Conservation (phyloP, 2,888 invertebrate genomes). For the Macrophya alboannulata region DNA sequence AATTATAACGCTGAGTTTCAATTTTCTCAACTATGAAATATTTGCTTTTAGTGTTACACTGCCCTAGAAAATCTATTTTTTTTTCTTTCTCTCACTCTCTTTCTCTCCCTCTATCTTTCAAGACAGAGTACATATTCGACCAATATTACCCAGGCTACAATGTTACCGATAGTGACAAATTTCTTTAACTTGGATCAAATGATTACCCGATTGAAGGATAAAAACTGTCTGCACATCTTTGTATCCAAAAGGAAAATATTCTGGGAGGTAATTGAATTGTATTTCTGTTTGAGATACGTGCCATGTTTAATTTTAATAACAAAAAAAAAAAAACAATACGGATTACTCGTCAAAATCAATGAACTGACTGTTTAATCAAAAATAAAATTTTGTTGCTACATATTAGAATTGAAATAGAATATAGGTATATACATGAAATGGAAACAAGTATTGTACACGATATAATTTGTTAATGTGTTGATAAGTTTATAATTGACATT, state of each 20-base stretch:
- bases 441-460: constrained; percentile 40
- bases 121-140: constrained; percentile 10
- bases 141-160: not conserved
- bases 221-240: not conserved
- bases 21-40: not conserved
- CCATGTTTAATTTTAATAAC: constrained; percentile 36
- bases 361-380: constrained; percentile 60
- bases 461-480: constrained; percentile 16
- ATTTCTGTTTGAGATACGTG: constrained; percentile 53
- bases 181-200: not conserved
- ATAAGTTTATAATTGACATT: constrained; percentile 8
- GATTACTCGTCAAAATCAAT: constrained; percentile 61
- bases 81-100: not conserved
- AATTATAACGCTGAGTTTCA: not conserved
- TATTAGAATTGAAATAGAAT: not conserved
- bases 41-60: constrained; percentile 28
- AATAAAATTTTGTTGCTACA: constrained; percentile 57
- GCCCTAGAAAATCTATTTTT: not conserved
- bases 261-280: not conserved
- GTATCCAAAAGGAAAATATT: not conserved
- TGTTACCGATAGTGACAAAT: not conserved
- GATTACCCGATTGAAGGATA: not conserved
- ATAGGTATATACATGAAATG: constrained; percentile 19
- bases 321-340: constrained; percentile 37
- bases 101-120: not conserved